Percentiles rank a stretch among this genome's conserved stretches.
Conservation (phyloP, 2,888 invertebrate genomes). For the Phragmatobia fuliginosa region DNA sequence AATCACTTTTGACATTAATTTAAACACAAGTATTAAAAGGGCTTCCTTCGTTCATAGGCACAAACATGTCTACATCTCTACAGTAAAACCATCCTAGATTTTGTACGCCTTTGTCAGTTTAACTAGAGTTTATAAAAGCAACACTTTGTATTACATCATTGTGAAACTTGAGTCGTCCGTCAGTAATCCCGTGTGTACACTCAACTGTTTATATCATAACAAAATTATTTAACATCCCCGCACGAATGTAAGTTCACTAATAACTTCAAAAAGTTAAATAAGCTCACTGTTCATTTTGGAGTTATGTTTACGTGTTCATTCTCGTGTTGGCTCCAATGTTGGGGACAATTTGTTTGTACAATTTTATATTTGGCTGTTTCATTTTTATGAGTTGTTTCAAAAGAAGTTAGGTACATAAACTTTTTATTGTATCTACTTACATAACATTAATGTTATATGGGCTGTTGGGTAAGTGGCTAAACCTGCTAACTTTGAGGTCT, state of each 20-base stretch:
- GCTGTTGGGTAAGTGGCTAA: background rate
- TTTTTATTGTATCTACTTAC: background rate
- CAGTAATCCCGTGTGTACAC: constrained; percentile 36
- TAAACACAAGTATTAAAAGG: too few species aligned
- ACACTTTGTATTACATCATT: constrained; percentile 39
- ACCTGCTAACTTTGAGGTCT: too few species aligned
- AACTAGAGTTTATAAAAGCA: constrained; percentile 9
- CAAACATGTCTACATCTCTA: background rate
- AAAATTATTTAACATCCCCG: constrained; percentile 51
- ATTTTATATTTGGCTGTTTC: background rate
- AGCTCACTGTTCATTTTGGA: constrained; percentile 33
- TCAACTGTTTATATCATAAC: constrained; percentile 53
- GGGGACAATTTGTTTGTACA: constrained; percentile 3
- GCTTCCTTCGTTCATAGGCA: background rate
- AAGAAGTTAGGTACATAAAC: background rate
- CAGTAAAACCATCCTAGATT: background rate
- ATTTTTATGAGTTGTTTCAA: background rate
- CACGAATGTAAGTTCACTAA: constrained; percentile 45
- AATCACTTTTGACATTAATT: too few species aligned
- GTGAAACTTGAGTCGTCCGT: constrained; percentile 45
- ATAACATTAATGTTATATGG: background rate
- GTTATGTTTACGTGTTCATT: constrained; percentile 31
- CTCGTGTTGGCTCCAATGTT: constrained; percentile 35
- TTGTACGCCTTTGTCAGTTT: constrained; percentile 2
- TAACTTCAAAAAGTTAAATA: constrained; percentile 57